Percentiles rank a stretch among this genome's conserved stretches.
These are phyloP conservation scores for Felis chaus DNA, from an alignment of 2,113 vertebrate genomes.

Conservation along the genomic window DNA sequence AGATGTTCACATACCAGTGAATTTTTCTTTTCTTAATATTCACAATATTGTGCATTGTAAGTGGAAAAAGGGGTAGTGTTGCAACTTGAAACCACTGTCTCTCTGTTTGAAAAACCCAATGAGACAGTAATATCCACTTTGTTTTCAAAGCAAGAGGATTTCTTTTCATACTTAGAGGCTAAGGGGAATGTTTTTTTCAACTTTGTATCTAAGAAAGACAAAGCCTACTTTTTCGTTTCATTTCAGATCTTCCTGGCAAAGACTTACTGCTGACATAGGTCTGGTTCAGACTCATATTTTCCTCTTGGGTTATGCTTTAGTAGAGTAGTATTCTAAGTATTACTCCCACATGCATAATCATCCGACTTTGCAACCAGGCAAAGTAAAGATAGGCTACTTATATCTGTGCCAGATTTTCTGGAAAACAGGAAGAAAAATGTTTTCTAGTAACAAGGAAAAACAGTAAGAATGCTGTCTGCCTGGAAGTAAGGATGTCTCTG, in stretches of 20 bases:
- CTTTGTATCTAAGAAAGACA: neutral
- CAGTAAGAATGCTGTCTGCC: neutral
- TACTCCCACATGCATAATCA: neutral
- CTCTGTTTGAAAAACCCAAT: conserved; percentile 38
- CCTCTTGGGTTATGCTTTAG: neutral
- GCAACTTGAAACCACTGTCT: neutral
- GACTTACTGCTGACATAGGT: neutral
- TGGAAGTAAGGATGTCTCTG: neutral
- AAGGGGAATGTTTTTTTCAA: neutral
- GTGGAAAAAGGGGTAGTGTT: neutral
- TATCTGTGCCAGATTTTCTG: neutral
- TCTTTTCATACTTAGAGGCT: neutral
- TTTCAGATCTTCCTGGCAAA: neutral
- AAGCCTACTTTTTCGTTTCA: neutral
- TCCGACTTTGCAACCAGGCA: neutral
- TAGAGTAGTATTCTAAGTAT: neutral
- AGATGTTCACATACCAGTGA: neutral
- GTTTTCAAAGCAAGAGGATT: conserved; percentile 12
- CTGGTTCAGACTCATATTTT: neutral
- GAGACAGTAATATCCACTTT: neutral
- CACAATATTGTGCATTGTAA: neutral
- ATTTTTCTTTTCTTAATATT: neutral
- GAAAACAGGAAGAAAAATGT: conserved; percentile 1
- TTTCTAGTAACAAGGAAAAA: conserved; percentile 12
- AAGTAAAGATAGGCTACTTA: neutral